Evolutionary conservation across 2,888 invertebrate genomes (phyloP).

Genomic region (Hyles lineata): DNA sequence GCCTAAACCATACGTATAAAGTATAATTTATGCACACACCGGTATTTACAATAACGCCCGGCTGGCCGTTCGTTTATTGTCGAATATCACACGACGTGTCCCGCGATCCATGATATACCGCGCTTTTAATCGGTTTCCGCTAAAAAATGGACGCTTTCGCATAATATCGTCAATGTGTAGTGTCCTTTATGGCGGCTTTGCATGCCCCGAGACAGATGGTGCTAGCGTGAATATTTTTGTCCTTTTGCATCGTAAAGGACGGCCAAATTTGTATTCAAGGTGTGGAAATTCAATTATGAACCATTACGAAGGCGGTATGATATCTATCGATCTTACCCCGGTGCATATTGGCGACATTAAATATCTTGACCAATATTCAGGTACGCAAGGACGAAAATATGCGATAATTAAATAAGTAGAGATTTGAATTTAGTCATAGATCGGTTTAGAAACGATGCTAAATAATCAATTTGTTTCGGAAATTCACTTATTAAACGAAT

Average conservation of each 20-base stretch:
- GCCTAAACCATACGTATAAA: neutral
- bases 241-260: neutral
- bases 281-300: no score
- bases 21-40: slow-evolving; percentile 13
- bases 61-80: slow-evolving; percentile 44
- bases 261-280: no score
- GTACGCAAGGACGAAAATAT: no score
- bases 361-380: no score
- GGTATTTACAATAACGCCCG: slow-evolving; percentile 45
- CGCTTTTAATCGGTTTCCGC: slow-evolving; percentile 29
- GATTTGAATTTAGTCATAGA: no score
- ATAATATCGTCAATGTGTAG: neutral
- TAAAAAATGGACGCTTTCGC: slow-evolving; percentile 6
- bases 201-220: neutral
- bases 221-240: neutral
- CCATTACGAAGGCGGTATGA: no score
- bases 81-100: slow-evolving; percentile 42
- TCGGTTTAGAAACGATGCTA: no score
- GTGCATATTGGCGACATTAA: no score
- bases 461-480: no score
- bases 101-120: slow-evolving; percentile 41
- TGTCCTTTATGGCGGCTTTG: neutral
- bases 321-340: no score
- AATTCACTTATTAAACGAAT: no score
- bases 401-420: no score